Base-by-base conservation (phyloP, 2,113 vertebrate genomes). In the Scomber japonicus region DNA sequence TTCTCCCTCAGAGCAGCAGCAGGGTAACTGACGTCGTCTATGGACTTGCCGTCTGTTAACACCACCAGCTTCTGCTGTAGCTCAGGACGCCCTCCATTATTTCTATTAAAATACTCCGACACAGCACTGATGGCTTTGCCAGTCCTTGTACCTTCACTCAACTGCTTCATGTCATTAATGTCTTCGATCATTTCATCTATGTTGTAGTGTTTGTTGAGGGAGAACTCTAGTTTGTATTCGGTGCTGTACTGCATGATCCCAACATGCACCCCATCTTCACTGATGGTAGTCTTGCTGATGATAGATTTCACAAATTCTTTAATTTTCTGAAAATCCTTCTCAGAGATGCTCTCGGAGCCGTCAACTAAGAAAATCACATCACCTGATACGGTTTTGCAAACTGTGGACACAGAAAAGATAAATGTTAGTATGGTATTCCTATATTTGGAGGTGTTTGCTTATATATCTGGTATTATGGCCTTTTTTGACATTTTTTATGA, bases 301-400 rank as follows among this genome's bases (percentile, higher is more conserved):
- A 96, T 71, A 15, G 78, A 80, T 27, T 85, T 86, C 48, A 95
- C 80, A 45, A 96, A 96, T 6, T 44, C 30, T 78, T 96, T 97
- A 81, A 95, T 95, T 66, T 87, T 94, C 17, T 61, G 6, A 71
- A 94, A 97, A 53, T 94, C 85, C 1, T 21, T 1, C 21, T 21
- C 4, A 3, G 0, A 0, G 64, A 96, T 95, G 56, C 92, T 96
- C 11, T 81, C 70, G 0, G 96, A 97, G 62, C 95, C 90, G 51
- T 96, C 95, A 2, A 93, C 86, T 61, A 96, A 79, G 88, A 97
- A 96, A 61, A 96, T 55, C 13, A 97, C 65, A 53, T 97, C 96
- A 1, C 91, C 90, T 80, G 82, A 85, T 55, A 60, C 67, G 5
- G 92, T 87, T 53, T 94, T 94, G 84, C 96, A 96, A 35, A 40